A percentile compares a stretch with the other conserved stretches of the same genome.
Conservation (phyloP, 92 coral and sea anemone species). For the Heliopora coerulea region DNA sequence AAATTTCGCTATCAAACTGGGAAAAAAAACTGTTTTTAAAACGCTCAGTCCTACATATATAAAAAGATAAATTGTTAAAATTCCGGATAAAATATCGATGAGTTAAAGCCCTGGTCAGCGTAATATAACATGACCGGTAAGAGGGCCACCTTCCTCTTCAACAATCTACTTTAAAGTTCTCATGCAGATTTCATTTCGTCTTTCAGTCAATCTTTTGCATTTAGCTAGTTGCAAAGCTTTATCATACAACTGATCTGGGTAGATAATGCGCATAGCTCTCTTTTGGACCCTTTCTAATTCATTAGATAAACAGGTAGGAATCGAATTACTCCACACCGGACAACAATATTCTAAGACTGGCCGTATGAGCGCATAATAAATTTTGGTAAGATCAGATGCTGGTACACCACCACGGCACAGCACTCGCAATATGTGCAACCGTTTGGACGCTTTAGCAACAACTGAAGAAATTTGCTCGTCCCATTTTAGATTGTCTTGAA, state of each 20-base stretch:
- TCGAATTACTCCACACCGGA: background rate
- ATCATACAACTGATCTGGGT: background rate
- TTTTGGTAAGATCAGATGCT: background rate
- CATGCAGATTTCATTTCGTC: conserved; percentile 8
- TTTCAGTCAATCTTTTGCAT: background rate
- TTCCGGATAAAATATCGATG: conserved; percentile 9
- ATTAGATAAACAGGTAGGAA: background rate
- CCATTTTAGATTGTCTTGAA: conserved; percentile 33
- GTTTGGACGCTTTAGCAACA: conserved; percentile 30
- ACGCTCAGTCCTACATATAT: conserved; percentile 24
- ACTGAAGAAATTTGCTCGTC: conserved; percentile 10
- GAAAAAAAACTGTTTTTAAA: conserved; percentile 27
- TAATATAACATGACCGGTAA: background rate
- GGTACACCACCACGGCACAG: conserved; percentile 19
- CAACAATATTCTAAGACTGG: conserved; percentile 26
- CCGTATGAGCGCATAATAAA: too few relatives aligned
- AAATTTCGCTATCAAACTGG: too few relatives aligned
- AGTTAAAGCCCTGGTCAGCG: background rate
- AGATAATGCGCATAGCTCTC: conserved; percentile 19
- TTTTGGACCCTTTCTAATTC: conserved; percentile 18
- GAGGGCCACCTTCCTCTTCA: conserved; percentile 26
- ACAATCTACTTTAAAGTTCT: conserved; percentile 1
- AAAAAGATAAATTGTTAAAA: background rate
- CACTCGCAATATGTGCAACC: conserved; percentile 40
- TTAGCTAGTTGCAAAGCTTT: background rate